A percentile compares a stretch with the other conserved stretches of the same genome.
These are phyloP conservation scores for Okapia johnstoni DNA, from an alignment of 2,113 vertebrate genomes.

Conservation along the genomic window DNA sequence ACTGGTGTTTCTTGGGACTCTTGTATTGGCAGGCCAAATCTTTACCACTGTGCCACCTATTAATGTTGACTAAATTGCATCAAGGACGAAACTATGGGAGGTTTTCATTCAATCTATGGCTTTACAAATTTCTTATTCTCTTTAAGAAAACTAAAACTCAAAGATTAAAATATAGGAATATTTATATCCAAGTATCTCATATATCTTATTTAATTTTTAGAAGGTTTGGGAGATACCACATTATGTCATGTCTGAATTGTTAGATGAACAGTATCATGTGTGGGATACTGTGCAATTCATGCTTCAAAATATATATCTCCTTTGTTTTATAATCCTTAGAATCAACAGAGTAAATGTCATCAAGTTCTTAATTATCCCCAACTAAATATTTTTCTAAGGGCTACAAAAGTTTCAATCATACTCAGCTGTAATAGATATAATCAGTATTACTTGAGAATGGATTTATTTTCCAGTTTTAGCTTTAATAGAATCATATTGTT, in stretches of 20 bases:
- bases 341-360: neutral
- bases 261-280: neutral
- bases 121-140: neutral
- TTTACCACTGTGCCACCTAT: neutral
- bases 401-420: neutral
- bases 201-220: neutral
- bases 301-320: neutral
- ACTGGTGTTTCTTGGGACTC: neutral
- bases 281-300: neutral
- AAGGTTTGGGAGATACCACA: neutral
- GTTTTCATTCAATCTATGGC: neutral
- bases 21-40: neutral
- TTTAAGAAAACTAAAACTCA: neutral
- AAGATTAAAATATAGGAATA: neutral
- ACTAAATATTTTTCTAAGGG: neutral
- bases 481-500: neutral
- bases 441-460: neutral
- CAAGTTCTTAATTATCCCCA: neutral
- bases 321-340: neutral
- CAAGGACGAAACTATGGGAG: neutral
- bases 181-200: neutral
- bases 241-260: neutral
- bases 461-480: neutral
- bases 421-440: neutral
- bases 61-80: neutral